A percentile compares a stretch with the other conserved stretches of the same genome.
These are phyloP conservation scores for Ophioninae sp. DNA, from an alignment of 2,888 invertebrate species.

Conservation along the genomic window DNA sequence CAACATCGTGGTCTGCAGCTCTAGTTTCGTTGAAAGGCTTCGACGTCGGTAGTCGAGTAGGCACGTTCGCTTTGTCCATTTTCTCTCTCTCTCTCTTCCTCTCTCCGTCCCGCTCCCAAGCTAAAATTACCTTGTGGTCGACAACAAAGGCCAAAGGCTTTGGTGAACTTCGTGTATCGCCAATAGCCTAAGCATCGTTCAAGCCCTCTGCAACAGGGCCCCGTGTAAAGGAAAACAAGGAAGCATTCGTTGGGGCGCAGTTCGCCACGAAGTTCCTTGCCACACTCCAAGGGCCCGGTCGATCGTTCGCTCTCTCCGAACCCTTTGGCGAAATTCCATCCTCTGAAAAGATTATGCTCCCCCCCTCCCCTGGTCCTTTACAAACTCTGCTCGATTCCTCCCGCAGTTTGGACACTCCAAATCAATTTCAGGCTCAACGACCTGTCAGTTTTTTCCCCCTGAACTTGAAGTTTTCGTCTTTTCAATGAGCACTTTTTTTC, in stretches of 20 bases:
- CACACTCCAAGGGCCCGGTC: slow-evolving; percentile 29
- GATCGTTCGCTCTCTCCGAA: slow-evolving; percentile 10
- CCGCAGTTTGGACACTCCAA: not conserved
- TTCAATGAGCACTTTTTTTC: not conserved
- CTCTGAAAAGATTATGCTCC: not conserved
- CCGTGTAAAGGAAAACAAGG: slow-evolving; percentile 1
- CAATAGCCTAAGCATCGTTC: slow-evolving; percentile 36
- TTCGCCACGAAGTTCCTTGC: slow-evolving; percentile 11
- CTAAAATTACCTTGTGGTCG: slow-evolving; percentile 41
- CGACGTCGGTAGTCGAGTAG: not conserved
- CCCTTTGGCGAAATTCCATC: not conserved
- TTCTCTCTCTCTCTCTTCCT: slow-evolving; percentile 12
- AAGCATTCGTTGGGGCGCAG: slow-evolving; percentile 19
- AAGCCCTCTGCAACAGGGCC: slow-evolving; percentile 17
- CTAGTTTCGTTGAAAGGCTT: slow-evolving; percentile 10
- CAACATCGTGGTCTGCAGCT: not conserved
- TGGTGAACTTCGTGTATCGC: slow-evolving; percentile 37
- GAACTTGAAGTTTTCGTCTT: not conserved
- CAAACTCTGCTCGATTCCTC: not conserved
- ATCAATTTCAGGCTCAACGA: not conserved
- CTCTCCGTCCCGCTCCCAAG: not conserved
- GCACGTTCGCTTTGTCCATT: slow-evolving; percentile 6
- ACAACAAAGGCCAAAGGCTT: slow-evolving; percentile 54
- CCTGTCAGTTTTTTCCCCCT: not conserved
- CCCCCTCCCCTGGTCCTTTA: not conserved